phyloP scores from a whole-genome alignment of 2,888 invertebrate genomes.

The Dryadula phaetusa region DNA sequence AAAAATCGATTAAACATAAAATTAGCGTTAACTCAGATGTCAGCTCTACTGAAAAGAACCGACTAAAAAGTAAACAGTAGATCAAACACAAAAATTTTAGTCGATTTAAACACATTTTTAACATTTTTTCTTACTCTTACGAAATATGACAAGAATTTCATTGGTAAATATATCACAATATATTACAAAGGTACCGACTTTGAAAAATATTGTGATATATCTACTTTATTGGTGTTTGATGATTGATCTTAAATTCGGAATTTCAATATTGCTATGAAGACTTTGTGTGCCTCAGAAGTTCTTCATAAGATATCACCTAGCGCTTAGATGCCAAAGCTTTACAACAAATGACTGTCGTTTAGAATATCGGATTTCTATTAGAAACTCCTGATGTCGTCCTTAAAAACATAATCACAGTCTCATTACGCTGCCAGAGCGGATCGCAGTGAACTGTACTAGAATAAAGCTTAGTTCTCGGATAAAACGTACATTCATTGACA shows the following conservation, averaged over 20 bases:
- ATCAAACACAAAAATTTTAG: too few relatives aligned
- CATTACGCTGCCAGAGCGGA: constrained; percentile 22
- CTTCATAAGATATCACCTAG: background rate
- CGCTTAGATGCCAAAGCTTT: constrained; percentile 11
- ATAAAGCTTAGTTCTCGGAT: constrained; percentile 12
- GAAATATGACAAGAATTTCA: too few relatives aligned
- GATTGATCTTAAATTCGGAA: background rate
- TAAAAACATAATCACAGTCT: constrained; percentile 32
- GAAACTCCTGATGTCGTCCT: constrained; percentile 14
- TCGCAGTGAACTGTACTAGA: constrained; percentile 18
- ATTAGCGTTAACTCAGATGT: too few relatives aligned
- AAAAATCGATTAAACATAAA: too few relatives aligned
- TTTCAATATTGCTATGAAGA: background rate
- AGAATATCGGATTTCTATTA: constrained; percentile 29
- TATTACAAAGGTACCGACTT: too few relatives aligned
- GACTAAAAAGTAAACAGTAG: too few relatives aligned
- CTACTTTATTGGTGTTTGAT: background rate
- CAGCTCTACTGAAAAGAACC: too few relatives aligned
- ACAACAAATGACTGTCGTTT: constrained; percentile 18
- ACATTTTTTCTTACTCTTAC: too few relatives aligned
- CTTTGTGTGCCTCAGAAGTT: background rate
- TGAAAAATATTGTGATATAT: too few relatives aligned
- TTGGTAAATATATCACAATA: background rate
- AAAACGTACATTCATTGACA: background rate
- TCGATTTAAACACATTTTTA: too few relatives aligned